Evolutionary conservation across 2,888 invertebrate species (phyloP), one percentile per base, ranked within the genome.

Genomic region (Papilio gigon): DNA sequence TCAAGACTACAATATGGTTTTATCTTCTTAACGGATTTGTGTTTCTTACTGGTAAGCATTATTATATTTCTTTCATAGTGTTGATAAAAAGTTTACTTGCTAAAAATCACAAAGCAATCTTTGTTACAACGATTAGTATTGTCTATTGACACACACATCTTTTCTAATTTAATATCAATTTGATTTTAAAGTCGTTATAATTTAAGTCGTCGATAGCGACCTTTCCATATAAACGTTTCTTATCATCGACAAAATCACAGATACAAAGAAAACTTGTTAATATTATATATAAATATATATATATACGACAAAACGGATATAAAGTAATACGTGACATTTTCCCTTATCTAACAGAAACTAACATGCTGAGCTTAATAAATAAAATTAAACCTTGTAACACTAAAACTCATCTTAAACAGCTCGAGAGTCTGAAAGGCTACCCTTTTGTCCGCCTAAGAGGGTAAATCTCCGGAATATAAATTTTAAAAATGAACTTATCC

Each of bases 21-120:
- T 87, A 85, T 83, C 84, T 91, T 82, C 84, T 91, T 72, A 88
- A 90, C 80, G 90, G 89, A 72, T 90, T 86, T 84, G 82, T 90
- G 73, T 88, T 90, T 75, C 82, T 87, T 74, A 83, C 88, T 72
- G 90, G 90, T 90, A 82, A 79, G 88, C 85, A 77, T 73, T 61
- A 9, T 37, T 25, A 42, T 5, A 14, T 17, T 42, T 17, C 8
- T n/a, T n/a, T 1, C n/a, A 4, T 17, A 12, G 12, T 35, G 11
- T 35, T 12, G 8, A 12, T 35, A 37, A 37, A 12, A 40, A 40
- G 40, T 40, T 14, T 40, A 40, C n/a, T 40, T 14, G 40, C 4
- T 1, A 17, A 40, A 17, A 5, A 17, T 6, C 40, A n/a, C 14
- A 40, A 40, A 40, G 5, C n/a, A 0, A 14, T n/a, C n/a, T 40